phyloP scores from a whole-genome alignment of 1,140 invertebrate genomes.

The Sesamia nonagrioides region DNA sequence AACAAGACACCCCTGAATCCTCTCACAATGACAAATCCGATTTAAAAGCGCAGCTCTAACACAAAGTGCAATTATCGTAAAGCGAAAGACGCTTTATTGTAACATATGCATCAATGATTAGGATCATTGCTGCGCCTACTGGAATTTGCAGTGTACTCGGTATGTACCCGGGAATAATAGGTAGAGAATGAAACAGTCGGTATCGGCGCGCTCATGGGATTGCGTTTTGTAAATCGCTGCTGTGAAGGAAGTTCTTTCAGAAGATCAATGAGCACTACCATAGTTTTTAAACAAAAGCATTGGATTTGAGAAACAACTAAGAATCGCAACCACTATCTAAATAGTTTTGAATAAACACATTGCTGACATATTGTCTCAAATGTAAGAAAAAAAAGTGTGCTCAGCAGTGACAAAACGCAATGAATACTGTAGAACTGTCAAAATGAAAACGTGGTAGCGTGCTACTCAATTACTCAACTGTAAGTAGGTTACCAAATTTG shows the following conservation, averaged over 20 bases:
- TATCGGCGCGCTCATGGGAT: constrained; percentile 26
- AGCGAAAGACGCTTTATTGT: constrained; percentile 17
- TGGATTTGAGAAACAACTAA: too few species aligned
- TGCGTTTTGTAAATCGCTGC: constrained; percentile 10
- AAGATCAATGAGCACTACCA: background rate
- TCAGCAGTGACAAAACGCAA: too few species aligned
- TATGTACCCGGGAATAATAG: constrained; percentile 17
- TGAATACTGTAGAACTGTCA: too few species aligned
- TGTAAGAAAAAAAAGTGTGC: too few species aligned
- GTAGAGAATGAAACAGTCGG: background rate
- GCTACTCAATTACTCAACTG: too few species aligned
- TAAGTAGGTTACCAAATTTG: too few species aligned
- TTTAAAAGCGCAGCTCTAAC: background rate
- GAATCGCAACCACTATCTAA: too few species aligned
- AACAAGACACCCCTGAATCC: background rate
- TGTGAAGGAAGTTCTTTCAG: background rate
- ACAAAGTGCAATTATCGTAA: constrained; percentile 37
- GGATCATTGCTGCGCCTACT: constrained; percentile 19
- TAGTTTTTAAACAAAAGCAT: too few species aligned
- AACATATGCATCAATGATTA: constrained; percentile 22
- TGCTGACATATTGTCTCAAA: too few species aligned
- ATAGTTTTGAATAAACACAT: too few species aligned
- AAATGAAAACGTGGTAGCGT: too few species aligned
- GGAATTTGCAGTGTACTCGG: constrained; percentile 1
- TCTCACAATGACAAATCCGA: constrained; percentile 2